phyloP scores from a whole-genome alignment of 2,113 vertebrate species.

The Thermophis baileyi region DNA sequence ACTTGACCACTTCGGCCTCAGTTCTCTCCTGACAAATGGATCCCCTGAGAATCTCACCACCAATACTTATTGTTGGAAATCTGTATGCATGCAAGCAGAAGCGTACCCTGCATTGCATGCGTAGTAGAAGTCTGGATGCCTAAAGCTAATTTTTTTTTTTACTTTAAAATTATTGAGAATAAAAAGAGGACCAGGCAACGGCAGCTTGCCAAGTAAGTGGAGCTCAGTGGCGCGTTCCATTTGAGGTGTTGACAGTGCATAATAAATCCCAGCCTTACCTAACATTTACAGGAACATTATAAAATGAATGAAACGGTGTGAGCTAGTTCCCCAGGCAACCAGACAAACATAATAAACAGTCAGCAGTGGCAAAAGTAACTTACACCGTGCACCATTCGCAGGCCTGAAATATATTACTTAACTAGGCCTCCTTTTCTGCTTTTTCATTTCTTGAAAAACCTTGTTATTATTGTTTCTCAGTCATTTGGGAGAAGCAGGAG shows the following conservation, averaged over 20 bases:
- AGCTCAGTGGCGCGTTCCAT: conserved; percentile 75
- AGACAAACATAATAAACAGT: conserved; percentile 86
- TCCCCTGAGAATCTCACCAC: conserved; percentile 30
- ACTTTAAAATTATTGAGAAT: not conserved
- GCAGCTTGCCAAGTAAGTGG: conserved; percentile 71
- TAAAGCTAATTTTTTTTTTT: not conserved
- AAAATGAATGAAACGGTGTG: conserved; percentile 80
- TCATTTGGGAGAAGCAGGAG: not conserved
- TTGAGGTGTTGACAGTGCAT: conserved; percentile 83
- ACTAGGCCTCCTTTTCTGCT: conserved; percentile 66
- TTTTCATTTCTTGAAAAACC: conserved; percentile 70
- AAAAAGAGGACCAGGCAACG: conserved; percentile 40
- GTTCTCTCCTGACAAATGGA: not conserved
- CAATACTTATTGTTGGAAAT: not conserved
- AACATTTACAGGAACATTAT: conserved; percentile 83
- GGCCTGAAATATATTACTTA: conserved; percentile 80
- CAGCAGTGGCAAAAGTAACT: conserved; percentile 72
- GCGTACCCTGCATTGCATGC: not conserved
- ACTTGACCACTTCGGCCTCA: conserved; percentile 44
- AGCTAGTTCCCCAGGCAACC: conserved; percentile 78
- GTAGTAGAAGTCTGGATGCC: conserved; percentile 1
- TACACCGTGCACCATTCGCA: conserved; percentile 69
- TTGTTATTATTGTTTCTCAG: conserved; percentile 72
- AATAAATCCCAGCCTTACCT: conserved; percentile 82
- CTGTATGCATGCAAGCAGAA: not conserved